These are phyloP conservation scores for Palythoa caribaeorum DNA, from an alignment of 92 coral and sea anemone species.

Conservation along the genomic window DNA sequence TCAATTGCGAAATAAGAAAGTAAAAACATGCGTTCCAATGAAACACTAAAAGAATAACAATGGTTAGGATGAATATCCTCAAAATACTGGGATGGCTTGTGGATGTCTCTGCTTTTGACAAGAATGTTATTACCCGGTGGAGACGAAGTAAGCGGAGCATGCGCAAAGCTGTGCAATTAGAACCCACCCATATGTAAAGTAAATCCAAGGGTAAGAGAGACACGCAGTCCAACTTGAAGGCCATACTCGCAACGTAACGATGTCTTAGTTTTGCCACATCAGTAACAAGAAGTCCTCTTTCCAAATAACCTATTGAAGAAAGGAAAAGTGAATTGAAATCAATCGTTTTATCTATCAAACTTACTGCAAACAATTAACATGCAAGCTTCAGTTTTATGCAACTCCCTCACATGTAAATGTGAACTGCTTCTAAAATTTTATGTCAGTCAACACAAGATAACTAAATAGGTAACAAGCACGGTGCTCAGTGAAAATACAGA, in stretches of 20 bases:
- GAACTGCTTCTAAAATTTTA: too few species aligned
- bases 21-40: conserved; percentile 94
- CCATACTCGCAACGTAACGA: conserved; percentile 57
- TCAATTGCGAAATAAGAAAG: conserved; percentile 74
- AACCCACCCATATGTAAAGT: conserved; percentile 65
- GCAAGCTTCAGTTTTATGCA: too few species aligned
- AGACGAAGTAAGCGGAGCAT: conserved; percentile 72
- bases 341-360: too few species aligned
- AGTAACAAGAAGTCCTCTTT: conserved; percentile 82
- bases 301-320: conserved; percentile 65
- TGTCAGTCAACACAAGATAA: too few species aligned
- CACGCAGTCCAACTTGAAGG: conserved; percentile 76
- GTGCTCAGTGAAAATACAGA: too few species aligned
- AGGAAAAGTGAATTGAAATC: background rate
- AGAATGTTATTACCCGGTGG: conserved; percentile 75
- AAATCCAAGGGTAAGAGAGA: conserved; percentile 78
- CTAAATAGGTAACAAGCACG: too few species aligned
- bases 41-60: conserved; percentile 76
- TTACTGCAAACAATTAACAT: too few species aligned
- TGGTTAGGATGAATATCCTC: conserved; percentile 62
- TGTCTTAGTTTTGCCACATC: conserved; percentile 69
- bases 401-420: too few species aligned
- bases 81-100: conserved; percentile 75
- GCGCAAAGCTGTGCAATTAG: conserved; percentile 62
- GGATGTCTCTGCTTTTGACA: conserved; percentile 66